phyloP scores from a whole-genome alignment of 1,140 invertebrate species.

The Charaxes varanes region DNA sequence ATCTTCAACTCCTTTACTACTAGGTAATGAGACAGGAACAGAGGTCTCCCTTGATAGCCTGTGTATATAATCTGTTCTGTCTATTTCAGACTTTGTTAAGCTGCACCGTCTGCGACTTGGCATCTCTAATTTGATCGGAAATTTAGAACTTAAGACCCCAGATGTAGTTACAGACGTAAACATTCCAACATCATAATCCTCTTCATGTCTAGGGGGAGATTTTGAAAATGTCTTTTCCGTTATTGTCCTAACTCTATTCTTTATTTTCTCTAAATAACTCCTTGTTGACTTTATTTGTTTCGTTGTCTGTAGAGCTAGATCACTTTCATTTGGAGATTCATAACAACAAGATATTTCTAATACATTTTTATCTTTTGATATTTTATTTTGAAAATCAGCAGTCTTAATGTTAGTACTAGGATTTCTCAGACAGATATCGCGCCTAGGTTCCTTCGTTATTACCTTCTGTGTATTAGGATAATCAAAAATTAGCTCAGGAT shows the following conservation, averaged over 20 bases:
- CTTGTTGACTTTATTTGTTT: constrained; percentile 70
- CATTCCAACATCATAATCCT: constrained; percentile 67
- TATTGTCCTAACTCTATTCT: constrained; percentile 73
- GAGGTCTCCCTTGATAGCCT: constrained; percentile 52
- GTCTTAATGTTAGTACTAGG: constrained; percentile 32
- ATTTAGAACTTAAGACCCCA: constrained; percentile 74
- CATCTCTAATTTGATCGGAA: constrained; percentile 36
- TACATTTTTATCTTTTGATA: constrained; percentile 74
- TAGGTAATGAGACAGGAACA: constrained; percentile 54
- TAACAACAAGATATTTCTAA: constrained; percentile 77
- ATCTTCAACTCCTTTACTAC: constrained; percentile 39
- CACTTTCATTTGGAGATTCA: constrained; percentile 68
- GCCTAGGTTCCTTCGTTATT: constrained; percentile 55
- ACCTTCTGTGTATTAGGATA: constrained; percentile 36
- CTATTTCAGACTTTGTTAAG: constrained; percentile 77
- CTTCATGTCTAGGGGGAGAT: constrained; percentile 42
- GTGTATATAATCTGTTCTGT: constrained; percentile 75
- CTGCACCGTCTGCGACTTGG: constrained; percentile 63
- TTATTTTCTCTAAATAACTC: constrained; percentile 76
- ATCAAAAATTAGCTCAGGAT: constrained; percentile 60
- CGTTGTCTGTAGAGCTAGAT: constrained; percentile 58
- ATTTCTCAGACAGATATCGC: constrained; percentile 41
- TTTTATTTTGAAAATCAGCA: constrained; percentile 48
- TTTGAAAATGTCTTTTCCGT: constrained; percentile 71
- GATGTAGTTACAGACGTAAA: constrained; percentile 77